These are phyloP conservation scores for Balaenoptera acutorostrata DNA, from an alignment of 2,113 vertebrate species.

Conservation along the genomic window DNA sequence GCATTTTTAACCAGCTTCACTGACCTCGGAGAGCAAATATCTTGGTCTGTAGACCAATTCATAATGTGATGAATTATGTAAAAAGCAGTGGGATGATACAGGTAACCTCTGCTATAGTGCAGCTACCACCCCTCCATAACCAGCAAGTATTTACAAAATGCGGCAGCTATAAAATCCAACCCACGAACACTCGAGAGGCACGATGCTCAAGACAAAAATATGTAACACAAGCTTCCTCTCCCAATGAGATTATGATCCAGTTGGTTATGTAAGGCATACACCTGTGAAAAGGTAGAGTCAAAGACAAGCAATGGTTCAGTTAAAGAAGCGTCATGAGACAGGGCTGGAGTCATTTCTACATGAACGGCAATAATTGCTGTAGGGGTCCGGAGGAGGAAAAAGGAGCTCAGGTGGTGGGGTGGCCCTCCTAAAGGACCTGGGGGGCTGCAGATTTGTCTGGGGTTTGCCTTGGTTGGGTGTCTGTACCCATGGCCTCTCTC, in stretches of 20 bases:
- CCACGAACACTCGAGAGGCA: neutral
- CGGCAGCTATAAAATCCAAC: neutral
- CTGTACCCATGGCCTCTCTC: neutral
- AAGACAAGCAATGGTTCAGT: neutral
- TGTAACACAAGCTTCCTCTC: neutral
- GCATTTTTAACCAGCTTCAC: neutral
- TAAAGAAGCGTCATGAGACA: neutral
- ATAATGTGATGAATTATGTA: too few relatives aligned
- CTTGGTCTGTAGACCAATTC: neutral
- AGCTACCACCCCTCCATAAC: accelerated
- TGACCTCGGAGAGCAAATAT: neutral
- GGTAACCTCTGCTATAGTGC: neutral
- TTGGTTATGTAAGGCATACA: neutral
- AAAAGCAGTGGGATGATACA: neutral
- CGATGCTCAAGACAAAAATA: neutral
- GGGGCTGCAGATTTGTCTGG: neutral
- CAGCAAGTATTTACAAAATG: neutral
- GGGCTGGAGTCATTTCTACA: neutral
- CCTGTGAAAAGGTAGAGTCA: neutral
- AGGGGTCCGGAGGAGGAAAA: neutral
- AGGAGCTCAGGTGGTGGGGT: neutral
- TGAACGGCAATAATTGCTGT: accelerated
- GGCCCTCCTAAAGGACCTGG: accelerated
- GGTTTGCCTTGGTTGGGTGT: too few relatives aligned
- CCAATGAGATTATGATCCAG: neutral